A percentile compares a stretch with the other conserved stretches of the same genome.
These are phyloP conservation scores for Pemphredon lugubris DNA, from an alignment of 2,888 invertebrate species.

Conservation along the genomic window DNA sequence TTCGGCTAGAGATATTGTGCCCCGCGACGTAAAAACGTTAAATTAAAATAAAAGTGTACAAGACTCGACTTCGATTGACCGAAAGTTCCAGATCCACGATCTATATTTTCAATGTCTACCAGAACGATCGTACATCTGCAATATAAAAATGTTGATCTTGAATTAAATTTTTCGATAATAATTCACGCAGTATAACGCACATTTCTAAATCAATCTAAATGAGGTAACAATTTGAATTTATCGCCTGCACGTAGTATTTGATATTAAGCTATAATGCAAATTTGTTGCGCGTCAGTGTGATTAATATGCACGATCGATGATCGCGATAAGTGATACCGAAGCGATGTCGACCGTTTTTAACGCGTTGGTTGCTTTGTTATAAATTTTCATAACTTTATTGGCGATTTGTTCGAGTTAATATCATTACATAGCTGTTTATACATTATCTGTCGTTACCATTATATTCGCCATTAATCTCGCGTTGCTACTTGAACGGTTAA, in stretches of 20 bases:
- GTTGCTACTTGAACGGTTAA: conserved; percentile 54
- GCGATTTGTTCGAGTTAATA: conserved; percentile 1
- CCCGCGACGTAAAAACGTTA: too few relatives aligned
- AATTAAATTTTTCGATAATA: too few relatives aligned
- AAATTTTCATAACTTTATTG: conserved; percentile 19
- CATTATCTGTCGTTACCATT: conserved; percentile 37
- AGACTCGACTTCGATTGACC: too few relatives aligned
- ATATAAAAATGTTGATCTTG: too few relatives aligned
- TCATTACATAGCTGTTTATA: conserved; percentile 5
- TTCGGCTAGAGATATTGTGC: too few relatives aligned
- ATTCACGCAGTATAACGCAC: too few relatives aligned
- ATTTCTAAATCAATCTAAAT: too few relatives aligned
- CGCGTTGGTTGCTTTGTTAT: neutral
- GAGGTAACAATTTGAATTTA: too few relatives aligned
- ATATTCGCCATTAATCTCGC: conserved; percentile 34
- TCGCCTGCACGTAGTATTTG: conserved; percentile 9
- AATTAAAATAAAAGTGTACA: too few relatives aligned
- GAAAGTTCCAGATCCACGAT: too few relatives aligned
- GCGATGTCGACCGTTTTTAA: conserved; percentile 3
- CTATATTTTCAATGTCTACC: too few relatives aligned
- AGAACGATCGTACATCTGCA: too few relatives aligned
- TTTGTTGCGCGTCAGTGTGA: neutral
- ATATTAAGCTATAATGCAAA: conserved; percentile 26
- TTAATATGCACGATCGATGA: neutral
- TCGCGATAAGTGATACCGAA: neutral